phyloP scores from a whole-genome alignment of 2,888 invertebrate species.

The Idaea dimidiata region DNA sequence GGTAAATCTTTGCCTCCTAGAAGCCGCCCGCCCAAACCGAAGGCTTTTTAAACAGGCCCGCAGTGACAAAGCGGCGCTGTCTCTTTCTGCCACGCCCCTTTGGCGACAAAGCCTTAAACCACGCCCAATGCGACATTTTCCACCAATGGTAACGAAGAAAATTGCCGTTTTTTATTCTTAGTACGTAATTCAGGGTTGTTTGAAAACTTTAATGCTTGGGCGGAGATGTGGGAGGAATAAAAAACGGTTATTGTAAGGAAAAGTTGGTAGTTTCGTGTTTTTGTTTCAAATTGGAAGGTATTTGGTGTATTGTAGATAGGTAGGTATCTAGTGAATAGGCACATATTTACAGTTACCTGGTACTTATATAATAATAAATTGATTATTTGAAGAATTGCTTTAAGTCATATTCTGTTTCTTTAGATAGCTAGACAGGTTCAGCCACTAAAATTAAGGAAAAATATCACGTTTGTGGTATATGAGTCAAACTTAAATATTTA shows the following conservation, averaged over 20 bases:
- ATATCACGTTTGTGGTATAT: too few relatives aligned
- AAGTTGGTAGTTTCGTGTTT: constrained; percentile 2
- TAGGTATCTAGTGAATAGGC: neutral
- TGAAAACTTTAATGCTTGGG: constrained; percentile 28
- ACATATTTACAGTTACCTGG: too few relatives aligned
- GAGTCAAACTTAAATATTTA: too few relatives aligned
- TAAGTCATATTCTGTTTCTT: too few relatives aligned
- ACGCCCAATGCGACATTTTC: constrained; percentile 75
- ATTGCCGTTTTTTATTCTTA: constrained; percentile 45
- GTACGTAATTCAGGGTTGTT: constrained; percentile 26
- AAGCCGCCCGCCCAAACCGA: constrained; percentile 31
- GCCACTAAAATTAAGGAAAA: too few relatives aligned
- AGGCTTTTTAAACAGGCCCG: constrained; percentile 61
- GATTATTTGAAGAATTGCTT: too few relatives aligned
- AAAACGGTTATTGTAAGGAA: neutral
- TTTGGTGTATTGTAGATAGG: neutral
- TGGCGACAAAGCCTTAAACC: constrained; percentile 70
- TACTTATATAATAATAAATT: too few relatives aligned
- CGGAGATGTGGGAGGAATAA: constrained; percentile 12
- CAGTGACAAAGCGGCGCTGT: constrained; percentile 66
- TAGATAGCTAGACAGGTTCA: too few relatives aligned
- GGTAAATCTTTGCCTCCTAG: constrained; percentile 12
- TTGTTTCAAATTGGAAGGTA: constrained; percentile 21
- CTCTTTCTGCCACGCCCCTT: constrained; percentile 68
- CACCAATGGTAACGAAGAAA: constrained; percentile 53